These are phyloP conservation scores for Acanthopleura granulata DNA, from an alignment of 2,888 invertebrate genomes.

Conservation along the genomic window DNA sequence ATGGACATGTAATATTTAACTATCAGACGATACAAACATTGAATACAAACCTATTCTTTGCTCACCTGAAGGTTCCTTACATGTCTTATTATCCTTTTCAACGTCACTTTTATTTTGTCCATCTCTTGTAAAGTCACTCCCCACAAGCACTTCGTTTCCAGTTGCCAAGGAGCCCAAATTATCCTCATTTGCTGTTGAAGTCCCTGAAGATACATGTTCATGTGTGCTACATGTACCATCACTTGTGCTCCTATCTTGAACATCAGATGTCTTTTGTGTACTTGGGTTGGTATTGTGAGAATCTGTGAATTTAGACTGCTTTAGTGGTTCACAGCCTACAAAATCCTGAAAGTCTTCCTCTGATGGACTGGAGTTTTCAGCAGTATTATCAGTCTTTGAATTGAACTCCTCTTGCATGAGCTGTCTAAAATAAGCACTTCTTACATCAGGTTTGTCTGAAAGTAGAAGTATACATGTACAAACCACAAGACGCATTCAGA, in stretches of 20 bases:
- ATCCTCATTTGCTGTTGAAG: neutral
- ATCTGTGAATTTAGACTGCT: neutral
- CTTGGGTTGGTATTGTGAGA: no score
- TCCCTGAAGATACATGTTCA: neutral
- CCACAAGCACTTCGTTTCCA: no score
- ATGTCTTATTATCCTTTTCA: no score
- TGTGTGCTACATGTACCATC: no score
- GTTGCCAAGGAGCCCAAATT: no score
- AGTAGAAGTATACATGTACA: neutral
- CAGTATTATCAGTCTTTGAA: neutral
- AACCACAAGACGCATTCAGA: no score
- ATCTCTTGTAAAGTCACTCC: no score
- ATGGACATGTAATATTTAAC: no score
- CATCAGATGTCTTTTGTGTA: no score
- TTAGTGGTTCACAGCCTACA: neutral
- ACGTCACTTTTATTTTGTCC: no score
- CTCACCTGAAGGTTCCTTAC: neutral
- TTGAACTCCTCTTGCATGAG: slow-evolving; percentile 58
- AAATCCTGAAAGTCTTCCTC: slow-evolving; percentile 16
- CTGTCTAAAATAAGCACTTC: slow-evolving; percentile 61
- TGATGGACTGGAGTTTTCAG: neutral
- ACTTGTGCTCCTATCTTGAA: no score
- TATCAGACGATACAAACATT: neutral
- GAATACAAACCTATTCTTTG: neutral
- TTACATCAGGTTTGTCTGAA: slow-evolving; percentile 54